Conservation (phyloP, 1,140 invertebrate genomes). For the Leptopilina clavipes region DNA sequence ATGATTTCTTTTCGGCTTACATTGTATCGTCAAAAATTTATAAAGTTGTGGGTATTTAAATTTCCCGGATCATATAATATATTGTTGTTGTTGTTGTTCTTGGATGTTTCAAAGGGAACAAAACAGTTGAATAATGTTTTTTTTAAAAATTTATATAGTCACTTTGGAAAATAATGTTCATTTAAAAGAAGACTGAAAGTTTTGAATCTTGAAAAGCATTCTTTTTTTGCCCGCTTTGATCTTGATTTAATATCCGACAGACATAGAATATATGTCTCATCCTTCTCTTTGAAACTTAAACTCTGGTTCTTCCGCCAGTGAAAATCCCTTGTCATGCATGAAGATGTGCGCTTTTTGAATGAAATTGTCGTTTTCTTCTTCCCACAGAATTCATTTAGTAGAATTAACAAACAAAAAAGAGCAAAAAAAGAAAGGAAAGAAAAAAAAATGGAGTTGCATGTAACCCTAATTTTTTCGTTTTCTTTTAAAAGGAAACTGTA, state of each 20-base stretch:
- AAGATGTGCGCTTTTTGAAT: neutral
- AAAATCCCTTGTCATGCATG: slow-evolving; percentile 10
- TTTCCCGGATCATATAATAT: too few relatives aligned
- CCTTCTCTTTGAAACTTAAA: neutral
- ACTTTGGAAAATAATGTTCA: neutral
- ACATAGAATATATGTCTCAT: neutral
- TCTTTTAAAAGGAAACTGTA: too few relatives aligned
- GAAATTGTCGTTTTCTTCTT: neutral
- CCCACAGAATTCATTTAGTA: neutral
- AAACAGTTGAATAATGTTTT: too few relatives aligned
- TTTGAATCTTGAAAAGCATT: neutral
- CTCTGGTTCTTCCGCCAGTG: slow-evolving; percentile 4
- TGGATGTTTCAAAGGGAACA: too few relatives aligned
- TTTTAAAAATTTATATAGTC: neutral
- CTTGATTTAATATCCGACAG: slow-evolving; percentile 7
- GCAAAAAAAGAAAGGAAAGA: neutral
- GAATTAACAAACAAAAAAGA: neutral
- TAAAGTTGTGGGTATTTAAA: too few relatives aligned
- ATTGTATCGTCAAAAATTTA: too few relatives aligned
- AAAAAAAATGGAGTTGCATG: too few relatives aligned
- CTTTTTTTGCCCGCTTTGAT: neutral
- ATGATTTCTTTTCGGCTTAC: neutral
- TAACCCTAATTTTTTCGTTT: too few relatives aligned
- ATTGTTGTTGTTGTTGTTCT: too few relatives aligned
- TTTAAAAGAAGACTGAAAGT: neutral